phyloP scores from a whole-genome alignment of 2,113 vertebrate species.

The Campylorhamphus procurvoides region DNA sequence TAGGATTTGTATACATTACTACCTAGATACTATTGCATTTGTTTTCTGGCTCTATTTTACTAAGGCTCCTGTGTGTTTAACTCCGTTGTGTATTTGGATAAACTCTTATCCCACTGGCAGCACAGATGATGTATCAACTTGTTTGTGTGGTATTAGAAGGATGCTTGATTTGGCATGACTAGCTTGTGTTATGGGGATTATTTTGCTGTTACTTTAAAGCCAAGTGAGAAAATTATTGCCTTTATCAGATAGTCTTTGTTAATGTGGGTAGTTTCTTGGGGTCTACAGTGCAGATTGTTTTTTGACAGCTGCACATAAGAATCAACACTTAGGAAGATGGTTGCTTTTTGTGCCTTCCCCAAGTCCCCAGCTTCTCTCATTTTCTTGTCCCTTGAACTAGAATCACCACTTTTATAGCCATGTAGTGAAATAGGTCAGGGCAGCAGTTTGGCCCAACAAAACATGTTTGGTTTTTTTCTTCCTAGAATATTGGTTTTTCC shows the following conservation, averaged over 20 bases:
- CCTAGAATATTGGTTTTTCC: background rate
- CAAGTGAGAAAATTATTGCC: slow-evolving; percentile 20
- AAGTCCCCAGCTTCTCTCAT: background rate
- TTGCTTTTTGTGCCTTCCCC: background rate
- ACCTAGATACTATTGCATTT: background rate
- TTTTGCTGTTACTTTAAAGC: slow-evolving; percentile 34
- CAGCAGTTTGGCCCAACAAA: background rate
- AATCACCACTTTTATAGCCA: background rate
- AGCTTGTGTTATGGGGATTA: background rate
- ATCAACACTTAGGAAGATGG: background rate
- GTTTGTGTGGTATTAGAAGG: slow-evolving; percentile 11
- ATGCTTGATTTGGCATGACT: slow-evolving; percentile 11
- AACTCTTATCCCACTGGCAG: slow-evolving; percentile 19
- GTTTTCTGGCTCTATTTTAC: background rate
- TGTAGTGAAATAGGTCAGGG: background rate
- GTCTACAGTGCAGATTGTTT: background rate
- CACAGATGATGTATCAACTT: background rate
- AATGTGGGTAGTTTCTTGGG: background rate
- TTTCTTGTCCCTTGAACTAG: background rate
- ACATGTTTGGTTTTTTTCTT: background rate
- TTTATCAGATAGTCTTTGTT: background rate
- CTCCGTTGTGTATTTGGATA: background rate
- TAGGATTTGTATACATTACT: slow-evolving; percentile 32
- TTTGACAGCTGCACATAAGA: background rate
- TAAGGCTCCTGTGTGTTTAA: background rate